A percentile compares a stretch with the other conserved stretches of the same genome.
Evolutionary conservation across 2,797 vertebrate genomes (phyloP).

Genomic region (Nyctibius grandis): DNA sequence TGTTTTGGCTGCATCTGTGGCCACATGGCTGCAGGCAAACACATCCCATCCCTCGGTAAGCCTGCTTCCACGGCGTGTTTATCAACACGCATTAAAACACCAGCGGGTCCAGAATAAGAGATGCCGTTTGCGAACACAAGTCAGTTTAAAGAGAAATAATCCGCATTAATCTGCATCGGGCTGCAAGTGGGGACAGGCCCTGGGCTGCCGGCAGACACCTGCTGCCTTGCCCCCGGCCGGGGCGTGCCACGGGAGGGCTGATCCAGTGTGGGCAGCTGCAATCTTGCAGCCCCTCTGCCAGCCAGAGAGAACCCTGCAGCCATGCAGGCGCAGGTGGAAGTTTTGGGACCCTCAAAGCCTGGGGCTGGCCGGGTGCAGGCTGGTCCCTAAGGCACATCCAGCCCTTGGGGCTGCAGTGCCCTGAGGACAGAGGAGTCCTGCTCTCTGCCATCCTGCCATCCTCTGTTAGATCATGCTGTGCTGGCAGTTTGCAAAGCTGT

Average conservation of each 20-base stretch:
- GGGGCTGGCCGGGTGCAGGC: neutral
- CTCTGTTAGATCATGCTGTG: constrained; percentile 23
- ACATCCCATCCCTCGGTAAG: neutral
- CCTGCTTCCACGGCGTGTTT: neutral
- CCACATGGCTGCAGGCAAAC: neutral
- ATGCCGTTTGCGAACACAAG: neutral
- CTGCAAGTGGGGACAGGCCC: neutral
- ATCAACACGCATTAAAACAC: neutral
- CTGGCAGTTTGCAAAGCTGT: constrained; percentile 62
- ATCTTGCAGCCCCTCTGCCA: neutral
- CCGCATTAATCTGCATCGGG: neutral
- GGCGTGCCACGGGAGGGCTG: neutral
- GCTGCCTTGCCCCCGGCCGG: neutral
- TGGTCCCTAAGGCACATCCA: accelerated
- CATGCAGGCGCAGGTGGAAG: neutral
- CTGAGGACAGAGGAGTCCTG: neutral
- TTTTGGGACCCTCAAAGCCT: neutral
- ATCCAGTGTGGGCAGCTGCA: neutral
- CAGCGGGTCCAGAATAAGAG: neutral
- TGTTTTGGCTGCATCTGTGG: neutral
- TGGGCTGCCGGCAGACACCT: neutral
- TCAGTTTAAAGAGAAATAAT: neutral
- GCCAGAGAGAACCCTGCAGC: neutral
- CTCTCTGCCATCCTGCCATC: neutral
- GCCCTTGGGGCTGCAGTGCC: neutral